These are phyloP conservation scores for Suillia variegata DNA, from an alignment of 2,888 invertebrate species.

Conservation along the genomic window DNA sequence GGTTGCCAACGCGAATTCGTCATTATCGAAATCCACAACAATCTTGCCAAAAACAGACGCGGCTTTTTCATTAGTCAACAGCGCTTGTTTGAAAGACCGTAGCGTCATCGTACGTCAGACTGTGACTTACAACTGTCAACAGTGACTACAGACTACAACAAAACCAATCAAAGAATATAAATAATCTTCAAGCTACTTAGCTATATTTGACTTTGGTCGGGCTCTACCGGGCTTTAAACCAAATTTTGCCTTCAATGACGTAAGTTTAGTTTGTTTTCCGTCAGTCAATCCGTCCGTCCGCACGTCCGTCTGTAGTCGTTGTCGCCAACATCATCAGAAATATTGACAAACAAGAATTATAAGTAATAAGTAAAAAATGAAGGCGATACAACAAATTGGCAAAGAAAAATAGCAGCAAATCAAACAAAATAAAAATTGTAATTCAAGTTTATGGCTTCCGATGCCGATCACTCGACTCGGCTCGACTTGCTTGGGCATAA, in stretches of 20 bases:
- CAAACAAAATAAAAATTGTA: too few relatives aligned
- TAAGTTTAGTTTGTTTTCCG: neutral
- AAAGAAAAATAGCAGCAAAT: too few relatives aligned
- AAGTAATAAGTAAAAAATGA: neutral
- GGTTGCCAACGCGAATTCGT: too few relatives aligned
- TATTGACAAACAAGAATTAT: neutral
- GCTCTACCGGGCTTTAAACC: neutral
- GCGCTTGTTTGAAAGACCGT: neutral
- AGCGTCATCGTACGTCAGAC: neutral
- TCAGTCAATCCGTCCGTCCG: neutral
- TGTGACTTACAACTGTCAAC: neutral
- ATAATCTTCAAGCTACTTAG: neutral
- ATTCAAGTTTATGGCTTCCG: slow-evolving; percentile 25
- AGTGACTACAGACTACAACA: neutral
- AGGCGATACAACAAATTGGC: slow-evolving; percentile 35
- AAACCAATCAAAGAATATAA: neutral
- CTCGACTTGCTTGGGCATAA: too few relatives aligned
- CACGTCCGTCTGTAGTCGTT: too few relatives aligned
- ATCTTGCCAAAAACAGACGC: too few relatives aligned
- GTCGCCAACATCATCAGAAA: too few relatives aligned
- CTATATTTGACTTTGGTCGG: neutral
- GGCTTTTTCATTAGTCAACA: slow-evolving; percentile 2
- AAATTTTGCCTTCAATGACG: neutral
- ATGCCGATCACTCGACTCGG: too few relatives aligned
- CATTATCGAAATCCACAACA: too few relatives aligned